Evolutionary conservation across 2,888 invertebrate species (phyloP).

Genomic region (Timandra comae): DNA sequence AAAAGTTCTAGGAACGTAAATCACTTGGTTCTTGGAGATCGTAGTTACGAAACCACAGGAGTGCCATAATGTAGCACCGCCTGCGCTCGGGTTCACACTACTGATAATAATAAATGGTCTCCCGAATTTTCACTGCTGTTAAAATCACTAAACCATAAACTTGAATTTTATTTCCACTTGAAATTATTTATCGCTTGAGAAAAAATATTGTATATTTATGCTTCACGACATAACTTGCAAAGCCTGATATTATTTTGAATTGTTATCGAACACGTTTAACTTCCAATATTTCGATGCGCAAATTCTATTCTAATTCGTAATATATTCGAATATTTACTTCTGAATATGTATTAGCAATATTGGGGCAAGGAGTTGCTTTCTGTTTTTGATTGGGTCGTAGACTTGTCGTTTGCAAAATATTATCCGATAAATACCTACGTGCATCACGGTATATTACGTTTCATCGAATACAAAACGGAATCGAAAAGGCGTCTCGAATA

Average conservation of each 20-base stretch:
- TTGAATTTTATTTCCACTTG: slow-evolving; percentile 9
- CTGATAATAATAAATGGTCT: slow-evolving; percentile 52
- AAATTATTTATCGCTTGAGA: slow-evolving; percentile 9
- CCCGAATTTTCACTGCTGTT: slow-evolving; percentile 34
- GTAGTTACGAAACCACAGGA: slow-evolving; percentile 50
- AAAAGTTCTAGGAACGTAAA: slow-evolving; percentile 42
- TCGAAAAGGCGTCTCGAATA: slow-evolving; percentile 15
- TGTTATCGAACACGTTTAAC: too few relatives aligned
- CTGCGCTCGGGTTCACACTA: slow-evolving; percentile 27
- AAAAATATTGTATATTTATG: too few relatives aligned
- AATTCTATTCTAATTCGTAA: too few relatives aligned
- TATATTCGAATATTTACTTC: slow-evolving; percentile 5
- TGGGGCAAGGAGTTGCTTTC: slow-evolving; percentile 27
- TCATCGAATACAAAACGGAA: slow-evolving; percentile 13
- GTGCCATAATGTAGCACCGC: slow-evolving; percentile 42
- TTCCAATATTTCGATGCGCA: too few relatives aligned
- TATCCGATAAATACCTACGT: slow-evolving; percentile 30
- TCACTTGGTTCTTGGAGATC: slow-evolving; percentile 43
- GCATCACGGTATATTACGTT: slow-evolving; percentile 22
- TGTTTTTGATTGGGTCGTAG: slow-evolving; percentile 37
- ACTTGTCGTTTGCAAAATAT: slow-evolving; percentile 36
- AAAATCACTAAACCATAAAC: slow-evolving; percentile 28
- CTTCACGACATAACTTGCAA: too few relatives aligned
- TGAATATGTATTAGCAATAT: slow-evolving; percentile 6
- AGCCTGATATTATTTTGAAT: too few relatives aligned